These are phyloP conservation scores for Gadus macrocephalus DNA, from an alignment of 2,113 vertebrate genomes.

Conservation along the genomic window DNA sequence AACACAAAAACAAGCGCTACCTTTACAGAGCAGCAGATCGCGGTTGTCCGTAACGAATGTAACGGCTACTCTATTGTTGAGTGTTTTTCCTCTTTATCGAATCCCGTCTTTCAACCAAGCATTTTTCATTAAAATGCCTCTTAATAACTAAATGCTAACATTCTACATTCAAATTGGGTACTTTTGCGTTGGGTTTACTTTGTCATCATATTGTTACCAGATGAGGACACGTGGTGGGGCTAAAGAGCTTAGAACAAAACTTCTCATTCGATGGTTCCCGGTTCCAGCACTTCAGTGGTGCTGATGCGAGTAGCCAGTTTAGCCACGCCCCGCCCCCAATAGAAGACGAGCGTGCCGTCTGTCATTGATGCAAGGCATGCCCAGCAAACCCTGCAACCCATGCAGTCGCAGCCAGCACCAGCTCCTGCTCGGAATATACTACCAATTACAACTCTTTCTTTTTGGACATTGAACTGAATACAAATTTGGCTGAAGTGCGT, in stretches of 20 bases:
- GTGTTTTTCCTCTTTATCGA: background rate
- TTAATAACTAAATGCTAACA: too few relatives aligned
- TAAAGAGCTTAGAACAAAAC: conserved; percentile 12
- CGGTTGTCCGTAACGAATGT: conserved; percentile 14
- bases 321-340: conserved; percentile 51
- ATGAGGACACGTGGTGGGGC: conserved; percentile 40
- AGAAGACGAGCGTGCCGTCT: conserved; percentile 32
- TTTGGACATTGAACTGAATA: conserved; percentile 17
- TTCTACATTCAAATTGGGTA: background rate
- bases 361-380: conserved; percentile 52
- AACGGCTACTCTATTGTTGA: background rate
- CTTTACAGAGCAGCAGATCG: background rate
- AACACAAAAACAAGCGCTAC: background rate
- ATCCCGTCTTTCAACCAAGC: too few relatives aligned
- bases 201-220: background rate
- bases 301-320: conserved; percentile 62
- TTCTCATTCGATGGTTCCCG: conserved; percentile 2
- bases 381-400: conserved; percentile 38
- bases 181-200: background rate
- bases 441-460: conserved; percentile 40
- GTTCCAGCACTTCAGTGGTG: conserved; percentile 50
- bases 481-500: conserved; percentile 21
- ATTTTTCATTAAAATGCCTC: too few relatives aligned
- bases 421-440: conserved; percentile 45
- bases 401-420: conserved; percentile 25